phyloP scores from a whole-genome alignment of 2,888 invertebrate species.

The Drosophila bunnanda region DNA sequence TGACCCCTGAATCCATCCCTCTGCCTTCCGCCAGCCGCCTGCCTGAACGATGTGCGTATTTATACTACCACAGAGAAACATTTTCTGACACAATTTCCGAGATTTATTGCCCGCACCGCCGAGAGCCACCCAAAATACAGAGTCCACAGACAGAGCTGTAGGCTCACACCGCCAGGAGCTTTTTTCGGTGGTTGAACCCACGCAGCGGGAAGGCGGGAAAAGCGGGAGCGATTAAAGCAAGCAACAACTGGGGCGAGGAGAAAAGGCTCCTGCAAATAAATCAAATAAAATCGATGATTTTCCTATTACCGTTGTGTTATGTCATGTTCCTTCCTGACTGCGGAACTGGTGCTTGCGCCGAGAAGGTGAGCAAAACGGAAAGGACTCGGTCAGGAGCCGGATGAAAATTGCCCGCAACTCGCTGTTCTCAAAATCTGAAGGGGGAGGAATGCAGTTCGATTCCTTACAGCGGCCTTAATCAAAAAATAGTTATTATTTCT shows the following conservation, averaged over 20 bases:
- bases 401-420: slow-evolving; percentile 18
- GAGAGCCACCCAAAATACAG: slow-evolving; percentile 13
- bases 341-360: slow-evolving; percentile 13
- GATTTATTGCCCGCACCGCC: slow-evolving; percentile 66
- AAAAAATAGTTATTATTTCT: background rate
- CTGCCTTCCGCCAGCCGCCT: slow-evolving; percentile 4
- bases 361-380: slow-evolving; percentile 20
- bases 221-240: slow-evolving; percentile 27
- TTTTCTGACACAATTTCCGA: slow-evolving; percentile 80
- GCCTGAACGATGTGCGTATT: slow-evolving; percentile 10
- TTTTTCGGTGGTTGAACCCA: slow-evolving; percentile 40
- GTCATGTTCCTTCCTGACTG: slow-evolving; percentile 71
- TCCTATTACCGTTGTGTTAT: slow-evolving; percentile 80
- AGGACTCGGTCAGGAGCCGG: slow-evolving; percentile 25
- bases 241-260: slow-evolving; percentile 16
- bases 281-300: slow-evolving; percentile 80
- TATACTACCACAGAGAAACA: slow-evolving; percentile 61
- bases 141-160: background rate
- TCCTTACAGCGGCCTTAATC: background rate
- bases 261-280: slow-evolving; percentile 61
- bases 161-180: slow-evolving; percentile 10
- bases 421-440: background rate
- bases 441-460: background rate
- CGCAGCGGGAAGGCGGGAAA: slow-evolving; percentile 26
- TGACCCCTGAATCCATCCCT: slow-evolving; percentile 17